These are phyloP conservation scores for Automeris io DNA, from an alignment of 2,888 invertebrate genomes.

Conservation along the genomic window DNA sequence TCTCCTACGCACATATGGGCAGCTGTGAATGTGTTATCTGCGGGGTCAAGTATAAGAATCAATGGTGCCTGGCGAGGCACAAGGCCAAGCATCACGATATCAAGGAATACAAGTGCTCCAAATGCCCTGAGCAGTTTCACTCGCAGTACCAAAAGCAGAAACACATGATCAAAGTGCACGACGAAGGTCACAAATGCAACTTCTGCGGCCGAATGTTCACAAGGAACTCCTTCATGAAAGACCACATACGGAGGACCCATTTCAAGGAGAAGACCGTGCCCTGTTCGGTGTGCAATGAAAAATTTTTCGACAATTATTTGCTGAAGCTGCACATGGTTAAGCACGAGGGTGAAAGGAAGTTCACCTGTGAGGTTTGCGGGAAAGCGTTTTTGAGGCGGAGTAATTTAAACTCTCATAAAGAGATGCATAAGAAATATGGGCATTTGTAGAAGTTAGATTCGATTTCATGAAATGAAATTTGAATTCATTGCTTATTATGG, in stretches of 20 bases:
- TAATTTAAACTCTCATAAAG: constrained; percentile 76
- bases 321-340: constrained; percentile 68
- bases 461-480: too few species aligned
- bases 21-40: constrained; percentile 52
- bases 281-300: constrained; percentile 57
- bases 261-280: constrained; percentile 62
- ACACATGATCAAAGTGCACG: constrained; percentile 69
- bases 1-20: constrained; percentile 52
- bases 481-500: too few species aligned
- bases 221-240: constrained; percentile 63
- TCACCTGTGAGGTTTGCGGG: constrained; percentile 75
- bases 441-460: constrained; percentile 20
- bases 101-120: constrained; percentile 57
- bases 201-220: constrained; percentile 64
- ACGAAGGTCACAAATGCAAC: constrained; percentile 57
- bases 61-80: constrained; percentile 53
- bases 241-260: constrained; percentile 61
- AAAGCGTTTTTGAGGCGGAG: constrained; percentile 76
- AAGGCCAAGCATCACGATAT: constrained; percentile 56
- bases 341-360: constrained; percentile 72
- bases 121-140: constrained; percentile 63
- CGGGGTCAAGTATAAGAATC: constrained; percentile 52
- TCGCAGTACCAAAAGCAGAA: constrained; percentile 71
- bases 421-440: constrained; percentile 65
- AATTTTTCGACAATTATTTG: constrained; percentile 60